These are phyloP conservation scores for Eupithecia subumbrata DNA, from an alignment of 2,888 invertebrate genomes.

Conservation along the genomic window DNA sequence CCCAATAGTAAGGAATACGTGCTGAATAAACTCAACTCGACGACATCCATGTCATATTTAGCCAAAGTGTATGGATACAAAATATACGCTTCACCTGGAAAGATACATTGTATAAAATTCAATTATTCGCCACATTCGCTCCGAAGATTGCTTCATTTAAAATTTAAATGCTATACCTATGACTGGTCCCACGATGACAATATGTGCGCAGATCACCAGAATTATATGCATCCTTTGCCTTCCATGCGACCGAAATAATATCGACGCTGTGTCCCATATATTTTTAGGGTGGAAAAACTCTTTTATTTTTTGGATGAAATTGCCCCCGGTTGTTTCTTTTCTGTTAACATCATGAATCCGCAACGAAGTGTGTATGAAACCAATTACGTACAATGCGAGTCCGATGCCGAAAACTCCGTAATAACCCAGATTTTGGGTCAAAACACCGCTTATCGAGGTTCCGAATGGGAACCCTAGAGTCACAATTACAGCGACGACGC, in stretches of 20 bases:
- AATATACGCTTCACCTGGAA: slow-evolving; percentile 80
- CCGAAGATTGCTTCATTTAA: slow-evolving; percentile 21
- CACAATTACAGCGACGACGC: slow-evolving; percentile 82
- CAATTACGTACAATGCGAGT: slow-evolving; percentile 62
- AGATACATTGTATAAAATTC: slow-evolving; percentile 12
- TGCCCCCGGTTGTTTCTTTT: slow-evolving; percentile 57
- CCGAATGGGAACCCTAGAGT: slow-evolving; percentile 80
- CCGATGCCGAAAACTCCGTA: slow-evolving; percentile 74
- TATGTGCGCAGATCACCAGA: slow-evolving; percentile 70
- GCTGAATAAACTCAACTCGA: slow-evolving; percentile 78
- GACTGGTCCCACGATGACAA: slow-evolving; percentile 74
- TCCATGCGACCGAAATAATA: slow-evolving; percentile 63
- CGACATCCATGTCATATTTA: slow-evolving; percentile 80
- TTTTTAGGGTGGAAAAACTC: slow-evolving; percentile 70
- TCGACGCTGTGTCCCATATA: slow-evolving; percentile 71
- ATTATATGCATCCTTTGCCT: slow-evolving; percentile 61
- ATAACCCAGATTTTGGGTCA: slow-evolving; percentile 74
- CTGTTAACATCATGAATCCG: slow-evolving; percentile 69
- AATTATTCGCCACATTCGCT: slow-evolving; percentile 4
- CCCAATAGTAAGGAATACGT: slow-evolving; percentile 79
- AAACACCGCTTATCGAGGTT: slow-evolving; percentile 78
- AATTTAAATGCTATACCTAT: slow-evolving; percentile 61
- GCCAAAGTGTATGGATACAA: slow-evolving; percentile 77
- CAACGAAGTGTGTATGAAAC: slow-evolving; percentile 66
- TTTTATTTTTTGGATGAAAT: slow-evolving; percentile 53